Base-by-base conservation (phyloP, 2,797 vertebrate genomes). In the Rhincodon typus region DNA sequence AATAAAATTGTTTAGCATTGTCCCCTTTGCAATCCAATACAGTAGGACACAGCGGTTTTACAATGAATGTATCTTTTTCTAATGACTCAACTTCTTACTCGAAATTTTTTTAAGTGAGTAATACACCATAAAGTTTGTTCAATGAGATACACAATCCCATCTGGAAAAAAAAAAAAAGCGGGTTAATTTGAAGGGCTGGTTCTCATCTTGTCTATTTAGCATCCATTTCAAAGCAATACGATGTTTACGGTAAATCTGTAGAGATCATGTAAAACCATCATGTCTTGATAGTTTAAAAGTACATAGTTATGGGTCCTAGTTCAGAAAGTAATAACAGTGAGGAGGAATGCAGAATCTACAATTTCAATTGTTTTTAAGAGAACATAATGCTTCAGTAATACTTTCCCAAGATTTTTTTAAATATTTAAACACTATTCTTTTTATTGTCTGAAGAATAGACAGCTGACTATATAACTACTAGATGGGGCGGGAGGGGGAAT, bases 121-220 rank as follows among this genome's bases (percentile, higher is more conserved):
- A 90, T 17, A 67, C n/a, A 93, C n/a, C 94, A 74, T 74, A 66
- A 94, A 72, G 42, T 94, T 53, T 53, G 94, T 34, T 70, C 46
- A 50, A 95, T 72, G 94, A 95, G 70, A 57, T 95, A 77, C 94
- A 95, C 53, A 77, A 53, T 77, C 69, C 30, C 70, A 77, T 77
- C 94, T 95, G 94, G 97, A 96, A 96, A 97, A 97, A 97, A 96
- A 96, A 97, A 97, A 97, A 97, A 97, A 97, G 97, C 96, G 97
- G 98, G 98, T 98, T 97, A 97, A 97, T 98, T 97, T 97, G 97
- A 99, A 99, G 98, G 98, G 98, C 99, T 98, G 96, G 98, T 98
- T 97, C 97, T 96, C 96, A 62, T 13, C 57, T 62, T 62, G 97
- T 97, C 97, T 97, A 96, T 96, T 97, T 97, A 96, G 96, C 97